Evolutionary conservation across 2,113 vertebrate genomes (phyloP), one percentile per base, ranked within the genome.

Genomic region (Nannospalax galili): DNA sequence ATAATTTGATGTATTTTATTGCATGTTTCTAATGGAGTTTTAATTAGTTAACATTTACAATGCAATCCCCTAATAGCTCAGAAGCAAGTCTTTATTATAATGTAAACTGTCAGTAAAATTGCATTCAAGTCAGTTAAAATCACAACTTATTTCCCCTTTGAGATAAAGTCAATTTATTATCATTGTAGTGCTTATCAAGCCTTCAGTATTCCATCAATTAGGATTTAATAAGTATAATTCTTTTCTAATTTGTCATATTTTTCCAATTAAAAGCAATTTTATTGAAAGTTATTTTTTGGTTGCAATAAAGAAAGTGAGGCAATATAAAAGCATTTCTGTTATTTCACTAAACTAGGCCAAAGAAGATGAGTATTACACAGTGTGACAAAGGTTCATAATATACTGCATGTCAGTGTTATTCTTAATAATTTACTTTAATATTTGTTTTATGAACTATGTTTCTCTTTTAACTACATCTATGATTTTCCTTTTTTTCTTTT

Each of bases 321-420:
- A 28, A 67, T 65, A 92, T 79, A 86, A 60, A 95, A 87, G 6
- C 26, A 73, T 92, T 87, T 89, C 10, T 92, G 45, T 75, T 82
- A 82, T 72, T 94, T 86, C 11, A 92, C 75, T 70, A 95, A 84
- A 86, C 82, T 95, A 67, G 11, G 16, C 79, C 87, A 86, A 48
- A 20, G n/a, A 91, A 92, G 45, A 19, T 87, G 56, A 64, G 8
- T 84, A 52, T 89, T 70, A 80, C 58, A 74, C 35, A 84, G 28
- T 81, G 60, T 3, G 17, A 70, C 37, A 89, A 92, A 81, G 4
- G 11, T 52, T 11, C 16, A 88, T 90, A 69, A 88, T 72, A 70
- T 48, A 30, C 20, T 37, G 75, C 42, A 64, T 86, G 74, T 70
- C 62, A 80, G 32, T 74, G 37, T 45, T 37, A 72, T 65, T 77